phyloP scores from a whole-genome alignment of 2,113 vertebrate species.

The Pterocles gutturalis region DNA sequence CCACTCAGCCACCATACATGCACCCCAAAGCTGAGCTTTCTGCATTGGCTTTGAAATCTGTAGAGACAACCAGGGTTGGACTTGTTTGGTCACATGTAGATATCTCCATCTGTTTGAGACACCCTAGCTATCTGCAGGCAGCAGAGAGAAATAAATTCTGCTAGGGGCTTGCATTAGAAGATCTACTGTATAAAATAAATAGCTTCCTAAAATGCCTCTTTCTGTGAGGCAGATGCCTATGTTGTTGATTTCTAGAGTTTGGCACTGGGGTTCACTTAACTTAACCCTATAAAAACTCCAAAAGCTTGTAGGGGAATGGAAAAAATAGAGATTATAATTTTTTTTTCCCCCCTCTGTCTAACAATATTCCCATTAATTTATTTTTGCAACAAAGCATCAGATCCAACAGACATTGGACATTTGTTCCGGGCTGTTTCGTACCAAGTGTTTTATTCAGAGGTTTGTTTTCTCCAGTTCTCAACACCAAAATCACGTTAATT shows the following conservation, averaged over 20 bases:
- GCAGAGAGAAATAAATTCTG: background rate
- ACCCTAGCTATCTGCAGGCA: background rate
- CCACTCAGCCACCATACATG: background rate
- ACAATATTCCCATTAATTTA: background rate
- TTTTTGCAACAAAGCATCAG: background rate
- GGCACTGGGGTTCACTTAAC: background rate
- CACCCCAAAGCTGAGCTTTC: background rate
- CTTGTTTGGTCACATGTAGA: background rate
- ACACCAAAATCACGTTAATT: background rate
- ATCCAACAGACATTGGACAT: background rate
- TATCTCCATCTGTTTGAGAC: background rate
- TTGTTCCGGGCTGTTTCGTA: background rate
- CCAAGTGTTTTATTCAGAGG: background rate
- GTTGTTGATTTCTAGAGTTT: background rate
- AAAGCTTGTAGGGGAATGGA: background rate
- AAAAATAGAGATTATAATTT: background rate
- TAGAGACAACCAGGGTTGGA: background rate
- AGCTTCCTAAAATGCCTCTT: background rate
- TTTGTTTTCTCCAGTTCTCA: background rate
- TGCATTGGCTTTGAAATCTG: background rate
- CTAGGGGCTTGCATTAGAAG: background rate
- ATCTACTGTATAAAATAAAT: background rate
- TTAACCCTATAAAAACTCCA: background rate
- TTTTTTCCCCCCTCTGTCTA: background rate
- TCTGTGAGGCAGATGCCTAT: background rate